These are phyloP conservation scores for Struthio camelus DNA, from an alignment of 2,113 vertebrate genomes.

Conservation along the genomic window DNA sequence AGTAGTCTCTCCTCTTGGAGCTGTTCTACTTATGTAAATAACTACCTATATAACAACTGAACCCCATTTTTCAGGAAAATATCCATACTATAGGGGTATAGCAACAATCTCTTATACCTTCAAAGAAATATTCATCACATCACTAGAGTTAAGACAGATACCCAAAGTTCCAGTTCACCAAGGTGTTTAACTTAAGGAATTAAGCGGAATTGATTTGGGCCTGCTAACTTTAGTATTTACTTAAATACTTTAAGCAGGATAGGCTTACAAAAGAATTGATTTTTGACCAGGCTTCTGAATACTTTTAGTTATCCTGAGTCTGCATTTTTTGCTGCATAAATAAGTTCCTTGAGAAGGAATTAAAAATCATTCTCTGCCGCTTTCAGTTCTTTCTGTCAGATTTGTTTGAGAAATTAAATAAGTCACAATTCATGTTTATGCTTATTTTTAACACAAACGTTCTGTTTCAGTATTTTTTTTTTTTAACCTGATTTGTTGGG, in stretches of 20 bases:
- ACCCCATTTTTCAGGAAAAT: neutral
- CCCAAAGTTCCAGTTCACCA: neutral
- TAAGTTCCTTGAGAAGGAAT: neutral
- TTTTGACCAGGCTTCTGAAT: neutral
- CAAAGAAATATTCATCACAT: neutral
- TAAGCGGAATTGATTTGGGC: neutral
- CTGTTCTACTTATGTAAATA: neutral
- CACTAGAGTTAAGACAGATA: neutral
- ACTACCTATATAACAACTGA: neutral
- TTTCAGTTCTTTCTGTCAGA: neutral
- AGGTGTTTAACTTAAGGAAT: neutral
- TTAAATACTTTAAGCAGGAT: neutral
- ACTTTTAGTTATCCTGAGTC: rapidly evolving
- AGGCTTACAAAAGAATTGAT: neutral
- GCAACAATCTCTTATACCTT: neutral
- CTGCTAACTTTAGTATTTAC: neutral
- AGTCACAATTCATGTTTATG: neutral
- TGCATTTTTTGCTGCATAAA: neutral
- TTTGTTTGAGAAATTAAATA: neutral
- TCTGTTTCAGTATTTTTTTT: neutral
- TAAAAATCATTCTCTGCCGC: neutral
- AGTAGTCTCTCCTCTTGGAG: neutral
- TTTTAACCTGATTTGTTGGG: neutral
- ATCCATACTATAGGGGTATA: neutral
- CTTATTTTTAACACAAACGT: neutral